These are phyloP conservation scores for Thymelicus sylvestris DNA, from an alignment of 2,888 invertebrate species.

Conservation along the genomic window DNA sequence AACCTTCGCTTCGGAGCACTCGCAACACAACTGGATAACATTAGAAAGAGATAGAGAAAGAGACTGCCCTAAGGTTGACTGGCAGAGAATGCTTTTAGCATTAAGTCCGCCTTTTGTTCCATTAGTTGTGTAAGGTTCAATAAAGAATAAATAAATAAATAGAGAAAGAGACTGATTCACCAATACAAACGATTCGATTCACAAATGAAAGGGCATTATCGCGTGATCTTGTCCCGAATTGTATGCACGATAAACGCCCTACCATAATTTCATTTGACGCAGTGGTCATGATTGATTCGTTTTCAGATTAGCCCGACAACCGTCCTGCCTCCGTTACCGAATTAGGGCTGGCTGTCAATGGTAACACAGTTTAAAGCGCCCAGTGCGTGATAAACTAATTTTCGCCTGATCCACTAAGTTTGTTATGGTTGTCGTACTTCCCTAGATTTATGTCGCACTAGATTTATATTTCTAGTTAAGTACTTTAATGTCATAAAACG, in stretches of 20 bases:
- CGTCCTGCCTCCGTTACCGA: slow-evolving; percentile 25
- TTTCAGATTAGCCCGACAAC: slow-evolving; percentile 27
- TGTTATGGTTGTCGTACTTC: background rate
- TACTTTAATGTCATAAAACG: too few relatives aligned
- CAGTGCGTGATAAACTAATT: slow-evolving; percentile 24
- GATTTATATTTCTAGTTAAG: background rate
- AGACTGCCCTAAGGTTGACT: too few relatives aligned
- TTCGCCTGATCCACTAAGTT: slow-evolving; percentile 15
- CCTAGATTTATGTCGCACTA: background rate
- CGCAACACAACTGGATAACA: too few relatives aligned
- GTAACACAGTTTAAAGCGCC: slow-evolving; percentile 19
- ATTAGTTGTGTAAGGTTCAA: too few relatives aligned
- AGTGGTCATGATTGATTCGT: slow-evolving; percentile 32
- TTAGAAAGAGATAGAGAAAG: background rate
- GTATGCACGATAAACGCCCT: background rate
- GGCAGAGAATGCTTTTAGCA: too few relatives aligned
- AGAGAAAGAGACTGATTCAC: background rate
- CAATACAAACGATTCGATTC: background rate
- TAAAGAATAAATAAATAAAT: too few relatives aligned
- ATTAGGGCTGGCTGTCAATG: slow-evolving; percentile 32
- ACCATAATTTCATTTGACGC: slow-evolving; percentile 17
- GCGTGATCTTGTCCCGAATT: background rate
- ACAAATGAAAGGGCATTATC: background rate
- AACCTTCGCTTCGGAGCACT: too few relatives aligned
- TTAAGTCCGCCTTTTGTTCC: too few relatives aligned